phyloP scores from a whole-genome alignment of 2,888 invertebrate genomes.

The Leptopilina drosophilae region DNA sequence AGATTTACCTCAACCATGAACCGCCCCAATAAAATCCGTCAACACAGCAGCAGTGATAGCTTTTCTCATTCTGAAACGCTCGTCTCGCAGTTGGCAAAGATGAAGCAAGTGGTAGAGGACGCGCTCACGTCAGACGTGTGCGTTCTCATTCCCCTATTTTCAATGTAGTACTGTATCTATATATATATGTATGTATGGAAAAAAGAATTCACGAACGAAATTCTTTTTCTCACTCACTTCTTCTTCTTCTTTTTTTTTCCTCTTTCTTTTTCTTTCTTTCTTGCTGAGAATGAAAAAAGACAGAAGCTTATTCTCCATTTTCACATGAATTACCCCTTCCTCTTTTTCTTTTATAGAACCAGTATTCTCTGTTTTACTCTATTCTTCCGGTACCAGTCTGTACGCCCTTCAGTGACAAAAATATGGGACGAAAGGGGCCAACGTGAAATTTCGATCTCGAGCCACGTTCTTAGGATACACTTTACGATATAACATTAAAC shows the following conservation, averaged over 20 bases:
- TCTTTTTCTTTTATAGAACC: neutral
- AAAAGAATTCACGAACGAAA: neutral
- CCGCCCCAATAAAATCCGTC: neutral
- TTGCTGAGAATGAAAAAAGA: neutral
- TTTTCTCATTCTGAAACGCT: slow-evolving; percentile 16
- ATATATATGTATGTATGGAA: too few species aligned
- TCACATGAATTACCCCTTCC: neutral
- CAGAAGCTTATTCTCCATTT: neutral
- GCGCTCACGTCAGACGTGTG: slow-evolving; percentile 34
- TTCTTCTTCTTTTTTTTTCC: too few species aligned
- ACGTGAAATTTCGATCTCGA: slow-evolving; percentile 20
- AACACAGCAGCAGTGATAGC: slow-evolving; percentile 8
- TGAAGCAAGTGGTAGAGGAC: slow-evolving; percentile 34
- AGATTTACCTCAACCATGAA: neutral
- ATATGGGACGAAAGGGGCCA: slow-evolving; percentile 23
- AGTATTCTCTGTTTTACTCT: neutral
- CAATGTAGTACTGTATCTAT: too few species aligned
- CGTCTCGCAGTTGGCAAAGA: slow-evolving; percentile 14
- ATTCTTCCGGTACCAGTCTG: slow-evolving; percentile 14
- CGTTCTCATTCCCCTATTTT: slow-evolving; percentile 2
- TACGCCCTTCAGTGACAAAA: slow-evolving; percentile 1
- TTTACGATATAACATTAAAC: slow-evolving; percentile 23
- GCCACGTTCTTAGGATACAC: slow-evolving; percentile 1
- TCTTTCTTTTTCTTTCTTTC: too few species aligned
- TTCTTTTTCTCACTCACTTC: neutral